A percentile compares a stretch with the other conserved stretches of the same genome.
These are phyloP conservation scores for Lepilemur septentrionalis DNA, from an alignment of 2,797 vertebrate species.

Conservation along the genomic window DNA sequence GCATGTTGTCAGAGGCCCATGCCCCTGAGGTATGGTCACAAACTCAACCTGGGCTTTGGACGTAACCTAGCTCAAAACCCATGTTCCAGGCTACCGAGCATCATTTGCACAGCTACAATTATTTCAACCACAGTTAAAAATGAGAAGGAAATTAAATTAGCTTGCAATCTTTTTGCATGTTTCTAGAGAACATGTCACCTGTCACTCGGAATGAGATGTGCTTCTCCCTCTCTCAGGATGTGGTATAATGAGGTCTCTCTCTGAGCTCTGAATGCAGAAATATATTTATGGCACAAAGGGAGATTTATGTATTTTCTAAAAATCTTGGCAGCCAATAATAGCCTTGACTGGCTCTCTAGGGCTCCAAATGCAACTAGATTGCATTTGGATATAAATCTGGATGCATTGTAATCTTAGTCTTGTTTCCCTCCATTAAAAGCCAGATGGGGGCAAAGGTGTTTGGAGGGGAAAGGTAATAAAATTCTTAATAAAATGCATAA, in stretches of 20 bases:
- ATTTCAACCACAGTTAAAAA: constrained; percentile 66
- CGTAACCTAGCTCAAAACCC: background rate
- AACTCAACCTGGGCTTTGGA: background rate
- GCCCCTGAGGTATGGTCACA: background rate
- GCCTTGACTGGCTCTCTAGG: constrained; percentile 77
- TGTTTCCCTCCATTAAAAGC: constrained; percentile 64
- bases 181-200: constrained; percentile 82
- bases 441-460: constrained; percentile 64
- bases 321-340: constrained; percentile 85
- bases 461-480: background rate
- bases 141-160: constrained; percentile 71
- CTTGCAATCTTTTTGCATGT: constrained; percentile 69
- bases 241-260: constrained; percentile 85
- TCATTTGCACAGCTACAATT: constrained; percentile 59
- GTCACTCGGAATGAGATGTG: constrained; percentile 83
- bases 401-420: constrained; percentile 55
- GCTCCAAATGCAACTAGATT: constrained; percentile 75
- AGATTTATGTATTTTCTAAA: constrained; percentile 87
- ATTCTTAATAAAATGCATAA: constrained; percentile 51
- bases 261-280: constrained; percentile 83
- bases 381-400: constrained; percentile 81
- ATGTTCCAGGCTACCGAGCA: background rate
- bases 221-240: constrained; percentile 84
- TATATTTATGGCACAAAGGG: constrained; percentile 84
- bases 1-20: background rate